Evolutionary conservation across 2,888 invertebrate genomes (phyloP).

Genomic region (Apoda limacodes): DNA sequence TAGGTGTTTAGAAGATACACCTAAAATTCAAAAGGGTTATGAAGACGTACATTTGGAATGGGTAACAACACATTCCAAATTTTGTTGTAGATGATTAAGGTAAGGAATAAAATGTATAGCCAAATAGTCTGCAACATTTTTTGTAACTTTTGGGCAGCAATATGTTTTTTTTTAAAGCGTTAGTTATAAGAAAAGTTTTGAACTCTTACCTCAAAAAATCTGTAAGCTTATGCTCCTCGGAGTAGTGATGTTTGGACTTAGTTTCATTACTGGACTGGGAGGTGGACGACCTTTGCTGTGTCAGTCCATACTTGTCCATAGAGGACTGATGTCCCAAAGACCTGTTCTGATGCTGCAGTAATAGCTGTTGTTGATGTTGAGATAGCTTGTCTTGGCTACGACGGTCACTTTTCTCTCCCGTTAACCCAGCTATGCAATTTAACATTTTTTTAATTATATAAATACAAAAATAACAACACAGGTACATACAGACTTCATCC

Average conservation of each 20-base stretch:
- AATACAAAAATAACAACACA: too few species aligned
- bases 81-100: too few species aligned
- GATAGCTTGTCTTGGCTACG: slow-evolving; percentile 59
- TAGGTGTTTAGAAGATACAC: too few species aligned
- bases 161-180: neutral
- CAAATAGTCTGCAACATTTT: too few species aligned
- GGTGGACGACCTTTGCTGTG: slow-evolving; percentile 56
- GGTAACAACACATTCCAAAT: too few species aligned
- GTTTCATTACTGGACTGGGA: slow-evolving; percentile 41
- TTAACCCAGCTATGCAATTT: slow-evolving; percentile 53
- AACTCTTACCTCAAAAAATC: slow-evolving; percentile 71
- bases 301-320: slow-evolving; percentile 72
- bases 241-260: slow-evolving; percentile 58
- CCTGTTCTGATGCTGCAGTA: slow-evolving; percentile 76
- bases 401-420: slow-evolving; percentile 51
- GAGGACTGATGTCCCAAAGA: slow-evolving; percentile 68
- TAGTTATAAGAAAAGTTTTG: too few species aligned
- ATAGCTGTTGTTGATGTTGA: slow-evolving; percentile 74
- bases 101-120: too few species aligned
- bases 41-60: too few species aligned
- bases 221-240: slow-evolving; percentile 76
- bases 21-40: too few species aligned
- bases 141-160: too few species aligned
- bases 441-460: too few species aligned
- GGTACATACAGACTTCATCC: too few species aligned